These are phyloP conservation scores for Bubalus kerabau DNA, from an alignment of 2,113 vertebrate genomes.

Conservation along the genomic window DNA sequence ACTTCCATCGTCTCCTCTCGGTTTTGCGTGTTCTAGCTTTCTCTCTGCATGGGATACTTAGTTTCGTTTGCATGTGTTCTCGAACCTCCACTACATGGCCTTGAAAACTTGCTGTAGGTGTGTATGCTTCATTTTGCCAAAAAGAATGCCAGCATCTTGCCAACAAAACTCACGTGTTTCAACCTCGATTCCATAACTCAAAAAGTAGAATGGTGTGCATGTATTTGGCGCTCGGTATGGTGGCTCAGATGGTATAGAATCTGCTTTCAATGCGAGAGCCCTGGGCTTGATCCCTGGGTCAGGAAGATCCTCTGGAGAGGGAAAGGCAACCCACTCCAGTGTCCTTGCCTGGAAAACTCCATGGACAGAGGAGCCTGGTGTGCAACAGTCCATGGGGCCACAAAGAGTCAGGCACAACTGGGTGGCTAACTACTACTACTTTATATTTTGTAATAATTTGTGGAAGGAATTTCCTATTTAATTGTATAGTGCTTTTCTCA, in stretches of 20 bases:
- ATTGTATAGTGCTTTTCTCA: neutral
- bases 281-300: neutral
- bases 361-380: neutral
- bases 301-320: neutral
- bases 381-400: neutral
- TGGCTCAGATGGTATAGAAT: neutral
- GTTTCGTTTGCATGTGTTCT: neutral
- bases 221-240: neutral
- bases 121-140: neutral
- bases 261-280: neutral
- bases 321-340: neutral
- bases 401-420: neutral
- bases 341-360: neutral
- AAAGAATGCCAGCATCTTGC: neutral
- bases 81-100: neutral
- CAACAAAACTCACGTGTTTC: neutral
- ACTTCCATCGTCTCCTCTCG: accelerated
- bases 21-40: neutral
- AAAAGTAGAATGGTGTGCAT: neutral
- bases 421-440: neutral
- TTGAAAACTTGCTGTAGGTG: neutral
- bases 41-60: neutral
- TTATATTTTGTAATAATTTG: neutral
- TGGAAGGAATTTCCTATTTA: neutral
- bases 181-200: neutral